Percentiles rank a stretch among this genome's conserved stretches.
phyloP scores from a whole-genome alignment of 1,140 invertebrate species.

The Reticulitermes speratus region DNA sequence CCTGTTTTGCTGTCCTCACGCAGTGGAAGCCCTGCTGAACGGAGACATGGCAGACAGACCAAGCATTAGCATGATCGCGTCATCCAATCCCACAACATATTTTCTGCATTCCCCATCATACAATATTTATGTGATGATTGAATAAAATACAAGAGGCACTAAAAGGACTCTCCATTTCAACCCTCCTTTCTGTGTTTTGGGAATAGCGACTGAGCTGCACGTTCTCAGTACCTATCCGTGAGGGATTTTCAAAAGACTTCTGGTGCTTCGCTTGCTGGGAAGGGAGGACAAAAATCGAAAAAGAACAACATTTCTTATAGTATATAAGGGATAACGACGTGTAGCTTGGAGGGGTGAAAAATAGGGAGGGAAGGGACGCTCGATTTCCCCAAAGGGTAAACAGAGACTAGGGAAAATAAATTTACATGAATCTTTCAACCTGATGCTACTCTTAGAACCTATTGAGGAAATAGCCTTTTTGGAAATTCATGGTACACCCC shows the following conservation, averaged over 20 bases:
- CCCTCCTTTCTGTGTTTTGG: too few species aligned
- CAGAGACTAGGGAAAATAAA: neutral
- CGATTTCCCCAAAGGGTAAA: neutral
- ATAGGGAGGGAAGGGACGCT: neutral
- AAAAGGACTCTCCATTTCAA: neutral
- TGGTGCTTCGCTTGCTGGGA: neutral
- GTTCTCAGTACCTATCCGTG: neutral
- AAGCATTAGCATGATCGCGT: neutral
- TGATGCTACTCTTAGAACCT: neutral
- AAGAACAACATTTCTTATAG: neutral
- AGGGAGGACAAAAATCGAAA: neutral
- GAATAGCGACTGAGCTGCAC: too few species aligned
- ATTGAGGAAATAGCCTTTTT: neutral
- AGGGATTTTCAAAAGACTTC: constrained; percentile 1
- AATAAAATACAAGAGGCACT: constrained; percentile 10
- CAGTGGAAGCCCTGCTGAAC: neutral
- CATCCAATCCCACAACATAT: neutral
- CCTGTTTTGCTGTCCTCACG: too few species aligned
- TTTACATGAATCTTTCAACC: neutral
- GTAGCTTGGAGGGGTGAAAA: neutral
- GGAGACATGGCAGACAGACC: neutral
- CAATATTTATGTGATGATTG: constrained; percentile 13
- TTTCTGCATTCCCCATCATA: neutral
- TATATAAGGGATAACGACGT: neutral
- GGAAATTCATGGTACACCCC: neutral